These are phyloP conservation scores for Hydractinia echinata DNA, from an alignment of 30 jellyfish, hydroid and myxozoan genomes.

Conservation along the genomic window DNA sequence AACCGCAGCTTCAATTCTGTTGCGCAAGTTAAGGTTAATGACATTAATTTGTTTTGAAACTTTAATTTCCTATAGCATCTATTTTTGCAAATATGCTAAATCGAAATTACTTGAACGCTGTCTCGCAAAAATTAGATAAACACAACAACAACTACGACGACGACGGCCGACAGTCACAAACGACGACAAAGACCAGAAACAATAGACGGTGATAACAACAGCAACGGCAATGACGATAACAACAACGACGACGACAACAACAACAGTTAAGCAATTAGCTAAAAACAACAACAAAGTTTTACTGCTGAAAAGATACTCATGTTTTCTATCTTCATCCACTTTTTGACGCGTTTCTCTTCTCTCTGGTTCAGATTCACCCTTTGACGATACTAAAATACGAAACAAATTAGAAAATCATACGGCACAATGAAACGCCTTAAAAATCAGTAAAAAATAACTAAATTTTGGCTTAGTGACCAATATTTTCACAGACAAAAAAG, in stretches of 20 bases:
- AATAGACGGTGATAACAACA: too few species aligned
- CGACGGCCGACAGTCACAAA: not conserved
- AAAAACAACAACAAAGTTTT: too few species aligned
- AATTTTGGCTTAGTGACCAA: too few species aligned
- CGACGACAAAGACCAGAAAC: too few species aligned
- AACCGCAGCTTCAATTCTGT: slow-evolving; percentile 94
- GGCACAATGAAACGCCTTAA: too few species aligned
- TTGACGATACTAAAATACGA: slow-evolving; percentile 57
- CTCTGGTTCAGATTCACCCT: slow-evolving; percentile 96
- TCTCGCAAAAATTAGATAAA: not conserved
- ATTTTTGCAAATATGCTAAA: not conserved
- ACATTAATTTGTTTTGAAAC: not conserved
- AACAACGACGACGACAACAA: too few species aligned
- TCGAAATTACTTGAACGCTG: not conserved
- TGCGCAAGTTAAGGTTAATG: not conserved
- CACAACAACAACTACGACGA: not conserved
- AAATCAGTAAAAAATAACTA: too few species aligned
- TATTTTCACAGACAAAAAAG: too few species aligned
- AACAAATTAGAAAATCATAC: not conserved
- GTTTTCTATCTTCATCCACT: slow-evolving; percentile 96
- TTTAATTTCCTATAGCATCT: not conserved
- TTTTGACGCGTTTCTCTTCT: slow-evolving; percentile 93
- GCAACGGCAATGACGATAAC: too few species aligned
- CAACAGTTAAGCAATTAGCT: too few species aligned
- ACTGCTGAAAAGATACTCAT: slow-evolving; percentile 82